These are phyloP conservation scores for Brachyptera putata DNA, from an alignment of 2,888 invertebrate species.

Conservation along the genomic window DNA sequence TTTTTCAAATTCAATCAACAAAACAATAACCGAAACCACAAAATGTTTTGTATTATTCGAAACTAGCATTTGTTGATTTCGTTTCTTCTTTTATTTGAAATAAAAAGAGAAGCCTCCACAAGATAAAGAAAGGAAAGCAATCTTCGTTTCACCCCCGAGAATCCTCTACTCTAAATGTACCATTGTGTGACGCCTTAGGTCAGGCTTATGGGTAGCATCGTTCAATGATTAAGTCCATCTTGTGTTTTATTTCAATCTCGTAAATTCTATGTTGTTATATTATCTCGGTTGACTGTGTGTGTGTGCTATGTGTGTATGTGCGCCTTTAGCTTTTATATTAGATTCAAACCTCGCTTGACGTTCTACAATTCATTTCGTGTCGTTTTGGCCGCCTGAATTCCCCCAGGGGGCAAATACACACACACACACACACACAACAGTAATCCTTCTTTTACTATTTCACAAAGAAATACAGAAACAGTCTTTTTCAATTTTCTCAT, in stretches of 20 bases:
- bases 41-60: too few species aligned
- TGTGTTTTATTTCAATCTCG: constrained; percentile 19
- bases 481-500: constrained; percentile 20
- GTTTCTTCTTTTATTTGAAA: too few species aligned
- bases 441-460: constrained; percentile 5
- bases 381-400: constrained; percentile 18
- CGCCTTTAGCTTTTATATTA: too few species aligned
- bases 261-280: neutral
- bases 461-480: constrained; percentile 25
- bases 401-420: constrained; percentile 21
- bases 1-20: too few species aligned
- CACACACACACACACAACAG: constrained; percentile 11
- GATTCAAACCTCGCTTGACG: neutral
- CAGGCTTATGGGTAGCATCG: neutral
- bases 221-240: constrained; percentile 11
- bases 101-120: too few species aligned
- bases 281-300: neutral
- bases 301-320: too few species aligned
- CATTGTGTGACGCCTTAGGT: constrained; percentile 6
- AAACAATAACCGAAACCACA: too few species aligned
- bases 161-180: neutral
- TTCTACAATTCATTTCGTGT: constrained; percentile 23
- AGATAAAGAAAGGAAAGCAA: too few species aligned
- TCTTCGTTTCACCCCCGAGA: neutral
- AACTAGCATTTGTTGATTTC: too few species aligned